Conservation (phyloP, 2,113 vertebrate genomes). For the Apaloderma vittatum region DNA sequence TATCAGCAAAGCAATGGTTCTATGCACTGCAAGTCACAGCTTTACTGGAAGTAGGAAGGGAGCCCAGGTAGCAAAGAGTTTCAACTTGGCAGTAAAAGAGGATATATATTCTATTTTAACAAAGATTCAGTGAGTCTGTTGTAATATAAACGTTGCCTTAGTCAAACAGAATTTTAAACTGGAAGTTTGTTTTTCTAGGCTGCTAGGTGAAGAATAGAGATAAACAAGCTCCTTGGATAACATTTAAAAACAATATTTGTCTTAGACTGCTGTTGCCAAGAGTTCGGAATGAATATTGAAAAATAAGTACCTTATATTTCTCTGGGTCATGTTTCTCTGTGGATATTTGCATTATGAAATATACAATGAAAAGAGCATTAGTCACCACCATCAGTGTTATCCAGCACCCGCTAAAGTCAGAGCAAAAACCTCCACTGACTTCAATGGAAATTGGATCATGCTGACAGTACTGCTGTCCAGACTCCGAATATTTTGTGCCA, state of each 20-base stretch:
- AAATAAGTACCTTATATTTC: constrained; percentile 32
- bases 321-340: background rate
- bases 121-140: background rate
- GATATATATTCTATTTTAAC: constrained; percentile 8
- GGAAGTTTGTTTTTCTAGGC: constrained; percentile 30
- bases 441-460: background rate
- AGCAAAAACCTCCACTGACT: constrained; percentile 36
- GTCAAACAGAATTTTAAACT: constrained; percentile 24
- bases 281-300: constrained; percentile 15
- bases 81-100: background rate
- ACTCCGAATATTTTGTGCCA: background rate
- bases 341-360: constrained; percentile 30
- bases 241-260: constrained; percentile 33
- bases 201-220: constrained; percentile 25
- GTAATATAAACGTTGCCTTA: background rate
- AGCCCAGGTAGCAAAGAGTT: background rate
- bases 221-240: constrained; percentile 38
- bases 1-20: background rate
- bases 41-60: background rate
- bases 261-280: background rate
- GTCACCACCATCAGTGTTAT: background rate
- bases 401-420: background rate
- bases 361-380: constrained; percentile 8
- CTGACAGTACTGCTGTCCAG: background rate
- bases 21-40: background rate